Evolutionary conservation across 2,113 vertebrate genomes (phyloP).

Genomic region (Galeopterus variegatus): DNA sequence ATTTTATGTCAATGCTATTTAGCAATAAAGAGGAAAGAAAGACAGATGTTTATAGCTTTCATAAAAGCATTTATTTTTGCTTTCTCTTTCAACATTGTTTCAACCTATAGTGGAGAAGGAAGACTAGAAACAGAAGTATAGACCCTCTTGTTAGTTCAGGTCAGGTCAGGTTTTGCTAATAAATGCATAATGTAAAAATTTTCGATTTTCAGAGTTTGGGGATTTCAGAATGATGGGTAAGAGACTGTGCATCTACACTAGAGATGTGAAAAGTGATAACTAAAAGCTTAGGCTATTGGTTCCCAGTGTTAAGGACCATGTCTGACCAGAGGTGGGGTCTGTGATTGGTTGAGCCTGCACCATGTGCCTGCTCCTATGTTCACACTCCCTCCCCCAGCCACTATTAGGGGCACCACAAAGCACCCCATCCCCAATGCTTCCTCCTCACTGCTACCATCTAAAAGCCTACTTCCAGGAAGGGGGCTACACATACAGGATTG

Average conservation of each 20-base stretch:
- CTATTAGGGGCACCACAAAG: not conserved
- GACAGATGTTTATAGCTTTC: not conserved
- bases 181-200: not conserved
- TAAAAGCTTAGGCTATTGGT: not conserved
- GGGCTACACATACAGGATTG: not conserved
- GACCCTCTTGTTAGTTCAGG: not conserved
- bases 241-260: not conserved
- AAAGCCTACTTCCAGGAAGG: not conserved
- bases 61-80: not conserved
- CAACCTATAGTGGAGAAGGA: not conserved
- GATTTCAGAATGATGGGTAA: not conserved
- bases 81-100: slow-evolving; percentile 24
- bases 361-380: not conserved
- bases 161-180: not conserved
- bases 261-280: not conserved
- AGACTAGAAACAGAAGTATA: not conserved
- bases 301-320: not conserved
- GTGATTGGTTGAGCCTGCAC: not conserved
- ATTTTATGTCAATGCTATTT: slow-evolving; percentile 20
- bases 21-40: not conserved
- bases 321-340: not conserved
- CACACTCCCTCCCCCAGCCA: not conserved
- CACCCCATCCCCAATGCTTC: not conserved
- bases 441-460: not conserved
- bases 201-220: not conserved